phyloP scores from a whole-genome alignment of 2,113 vertebrate genomes.

The Ptilonorhynchus violaceus region DNA sequence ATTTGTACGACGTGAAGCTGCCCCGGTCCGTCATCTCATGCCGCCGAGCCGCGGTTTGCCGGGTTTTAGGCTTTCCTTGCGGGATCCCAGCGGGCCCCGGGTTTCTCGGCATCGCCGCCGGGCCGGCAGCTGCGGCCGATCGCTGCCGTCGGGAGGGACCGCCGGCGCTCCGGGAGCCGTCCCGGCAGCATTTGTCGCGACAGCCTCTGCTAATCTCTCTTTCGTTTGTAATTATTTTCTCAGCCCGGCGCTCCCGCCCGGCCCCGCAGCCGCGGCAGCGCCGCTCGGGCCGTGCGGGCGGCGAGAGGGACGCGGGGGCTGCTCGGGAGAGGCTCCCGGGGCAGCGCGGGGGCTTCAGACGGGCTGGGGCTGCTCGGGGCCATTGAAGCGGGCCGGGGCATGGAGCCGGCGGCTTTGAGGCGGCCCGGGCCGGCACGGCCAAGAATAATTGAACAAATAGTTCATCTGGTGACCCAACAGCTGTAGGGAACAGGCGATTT shows the following conservation, averaged over 20 bases:
- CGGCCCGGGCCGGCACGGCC: slow-evolving; percentile 55
- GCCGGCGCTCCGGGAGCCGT: slow-evolving; percentile 50
- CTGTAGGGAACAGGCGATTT: slow-evolving; percentile 79
- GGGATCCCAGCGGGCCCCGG: background rate
- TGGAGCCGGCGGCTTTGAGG: slow-evolving; percentile 74
- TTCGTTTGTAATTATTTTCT: slow-evolving; percentile 77
- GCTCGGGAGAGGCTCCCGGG: background rate
- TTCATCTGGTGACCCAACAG: slow-evolving; percentile 77
- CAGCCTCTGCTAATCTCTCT: slow-evolving; percentile 71
- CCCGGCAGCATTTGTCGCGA: slow-evolving; percentile 66
- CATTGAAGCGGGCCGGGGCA: slow-evolving; percentile 67
- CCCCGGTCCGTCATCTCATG: slow-evolving; percentile 33
- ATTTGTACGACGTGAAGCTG: slow-evolving; percentile 47
- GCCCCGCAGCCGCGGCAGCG: background rate
- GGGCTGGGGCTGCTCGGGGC: slow-evolving; percentile 17
- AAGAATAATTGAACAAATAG: slow-evolving; percentile 81
- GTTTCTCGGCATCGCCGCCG: slow-evolving; percentile 17
- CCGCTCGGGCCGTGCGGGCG: background rate
- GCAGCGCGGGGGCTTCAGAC: slow-evolving; percentile 40
- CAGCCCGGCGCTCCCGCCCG: background rate
- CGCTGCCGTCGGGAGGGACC: slow-evolving; percentile 57
- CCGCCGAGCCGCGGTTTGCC: background rate
- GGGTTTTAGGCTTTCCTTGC: slow-evolving; percentile 27
- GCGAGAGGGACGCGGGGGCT: background rate
- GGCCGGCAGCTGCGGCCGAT: slow-evolving; percentile 70